Evolutionary conservation across 2,888 invertebrate genomes (phyloP), one percentile per base, ranked within the genome.

Genomic region (Pristionchus fissidentatus): DNA sequence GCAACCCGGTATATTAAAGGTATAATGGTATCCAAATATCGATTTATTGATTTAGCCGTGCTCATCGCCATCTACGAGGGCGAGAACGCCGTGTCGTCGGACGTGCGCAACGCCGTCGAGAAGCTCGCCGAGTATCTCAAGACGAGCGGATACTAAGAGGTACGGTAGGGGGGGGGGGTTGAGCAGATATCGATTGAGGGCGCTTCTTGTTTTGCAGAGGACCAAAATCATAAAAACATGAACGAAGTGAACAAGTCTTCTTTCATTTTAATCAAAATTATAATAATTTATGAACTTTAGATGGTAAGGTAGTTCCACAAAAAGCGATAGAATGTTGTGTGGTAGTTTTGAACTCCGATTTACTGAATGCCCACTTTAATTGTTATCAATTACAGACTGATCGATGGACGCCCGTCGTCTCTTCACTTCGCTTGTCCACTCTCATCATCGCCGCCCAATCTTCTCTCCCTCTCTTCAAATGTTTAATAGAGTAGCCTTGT

Each of bases 31-130:
- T 55, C n/a, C 55, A 55, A 22, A n/a, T 15, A 55, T 15, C 4
- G 55, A 55, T 55, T n/a, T 55, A 55, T 29, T 22, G 2, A 43
- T 88, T 83, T 84, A 86, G 90, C 92, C 60, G 87, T 92, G 55
- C 83, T 92, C 55, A 89, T 92, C 78, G 92, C 90, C 26, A 83
- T 90, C n/a, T 92, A 90, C 87, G 91, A 91, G 79, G 92, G 91
- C 46, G 92, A 92, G 83, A 88, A 85, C 80, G 87, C 84, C 49
- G 87, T 87, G 57, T 89, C 89, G 3, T 85, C 90, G 29, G 88
- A 87, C 13, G 90, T 89, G 29, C 90, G 92, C 70, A 79, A 79
- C 41, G 91, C 89, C 60, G 90, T 92, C 70, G 92, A 92, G 87
- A 89, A 88, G 83, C 84, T 92, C 52, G 89, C 89, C 57, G 57